A percentile compares a stretch with the other conserved stretches of the same genome.
These are phyloP conservation scores for Phalanger gymnotis DNA, from an alignment of 2,797 vertebrate species.

Conservation along the genomic window DNA sequence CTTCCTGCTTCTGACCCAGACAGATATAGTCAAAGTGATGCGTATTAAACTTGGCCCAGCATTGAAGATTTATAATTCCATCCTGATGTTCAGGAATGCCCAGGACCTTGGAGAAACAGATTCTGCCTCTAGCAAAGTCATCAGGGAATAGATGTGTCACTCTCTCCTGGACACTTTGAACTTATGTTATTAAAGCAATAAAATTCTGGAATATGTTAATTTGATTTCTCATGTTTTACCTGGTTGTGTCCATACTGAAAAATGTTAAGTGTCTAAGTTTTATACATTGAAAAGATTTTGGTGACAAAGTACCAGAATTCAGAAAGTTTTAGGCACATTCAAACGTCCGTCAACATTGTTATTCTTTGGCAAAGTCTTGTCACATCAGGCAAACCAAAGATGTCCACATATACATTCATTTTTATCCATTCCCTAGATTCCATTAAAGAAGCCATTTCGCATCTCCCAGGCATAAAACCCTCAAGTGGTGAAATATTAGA, in stretches of 20 bases:
- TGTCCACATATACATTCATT: background rate
- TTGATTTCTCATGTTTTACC: slow-evolving; percentile 17
- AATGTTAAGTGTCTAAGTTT: background rate
- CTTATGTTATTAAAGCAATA: slow-evolving; percentile 6
- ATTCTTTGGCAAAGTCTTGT: background rate
- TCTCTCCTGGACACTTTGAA: background rate
- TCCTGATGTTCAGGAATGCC: slow-evolving; percentile 92
- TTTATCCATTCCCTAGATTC: background rate
- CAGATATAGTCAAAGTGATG: slow-evolving; percentile 93
- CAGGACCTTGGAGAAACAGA: slow-evolving; percentile 81
- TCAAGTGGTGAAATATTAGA: slow-evolving; percentile 56
- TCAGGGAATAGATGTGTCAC: background rate
- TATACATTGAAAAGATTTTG: background rate
- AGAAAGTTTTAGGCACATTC: background rate
- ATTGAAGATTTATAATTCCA: slow-evolving; percentile 96
- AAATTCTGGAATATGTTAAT: background rate
- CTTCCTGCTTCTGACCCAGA: slow-evolving; percentile 94
- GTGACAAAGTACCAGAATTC: background rate
- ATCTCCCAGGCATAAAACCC: slow-evolving; percentile 47
- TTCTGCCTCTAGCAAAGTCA: background rate
- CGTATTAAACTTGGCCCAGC: slow-evolving; percentile 94
- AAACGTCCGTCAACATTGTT: background rate
- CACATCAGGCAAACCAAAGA: slow-evolving; percentile 50
- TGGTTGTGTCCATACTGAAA: background rate
- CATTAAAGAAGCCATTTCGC: slow-evolving; percentile 25